These are phyloP conservation scores for Cranoglanis bouderius DNA, from an alignment of 2,113 vertebrate genomes.

Conservation along the genomic window DNA sequence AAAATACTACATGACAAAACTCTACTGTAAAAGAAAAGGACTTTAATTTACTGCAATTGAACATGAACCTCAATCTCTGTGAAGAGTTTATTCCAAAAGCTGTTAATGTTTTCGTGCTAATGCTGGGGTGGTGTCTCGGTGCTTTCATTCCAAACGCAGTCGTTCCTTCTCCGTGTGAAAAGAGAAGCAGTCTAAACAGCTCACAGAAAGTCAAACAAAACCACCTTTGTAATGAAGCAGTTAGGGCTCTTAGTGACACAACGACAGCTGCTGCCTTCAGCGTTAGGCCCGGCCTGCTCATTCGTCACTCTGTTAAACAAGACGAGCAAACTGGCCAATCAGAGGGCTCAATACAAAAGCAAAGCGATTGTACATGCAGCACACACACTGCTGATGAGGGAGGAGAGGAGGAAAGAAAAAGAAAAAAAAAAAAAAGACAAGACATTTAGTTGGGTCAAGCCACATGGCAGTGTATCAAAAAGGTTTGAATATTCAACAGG, in stretches of 20 bases:
- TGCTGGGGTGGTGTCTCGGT: not conserved
- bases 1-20: not conserved
- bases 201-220: constrained; percentile 47
- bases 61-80: not conserved
- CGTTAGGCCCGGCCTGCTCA: constrained; percentile 8
- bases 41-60: not conserved
- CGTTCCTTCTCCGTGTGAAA: not conserved
- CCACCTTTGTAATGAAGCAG: constrained; percentile 52
- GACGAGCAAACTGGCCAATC: constrained; percentile 43
- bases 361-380: constrained; percentile 21
- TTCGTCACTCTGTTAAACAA: constrained; percentile 31
- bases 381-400: constrained; percentile 7
- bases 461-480: constrained; percentile 42
- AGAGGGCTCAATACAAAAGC: constrained; percentile 16
- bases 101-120: not conserved
- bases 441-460: constrained; percentile 36
- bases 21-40: not conserved
- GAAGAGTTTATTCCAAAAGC: not conserved
- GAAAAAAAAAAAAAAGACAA: not conserved
- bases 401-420: too few relatives aligned
- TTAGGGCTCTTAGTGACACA: constrained; percentile 26
- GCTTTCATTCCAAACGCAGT: not conserved
- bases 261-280: constrained; percentile 41
- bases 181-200: constrained; percentile 24
- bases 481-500: constrained; percentile 41